Conservation (phyloP, 2,113 vertebrate species). For the Poeciliopsis retropinna region DNA sequence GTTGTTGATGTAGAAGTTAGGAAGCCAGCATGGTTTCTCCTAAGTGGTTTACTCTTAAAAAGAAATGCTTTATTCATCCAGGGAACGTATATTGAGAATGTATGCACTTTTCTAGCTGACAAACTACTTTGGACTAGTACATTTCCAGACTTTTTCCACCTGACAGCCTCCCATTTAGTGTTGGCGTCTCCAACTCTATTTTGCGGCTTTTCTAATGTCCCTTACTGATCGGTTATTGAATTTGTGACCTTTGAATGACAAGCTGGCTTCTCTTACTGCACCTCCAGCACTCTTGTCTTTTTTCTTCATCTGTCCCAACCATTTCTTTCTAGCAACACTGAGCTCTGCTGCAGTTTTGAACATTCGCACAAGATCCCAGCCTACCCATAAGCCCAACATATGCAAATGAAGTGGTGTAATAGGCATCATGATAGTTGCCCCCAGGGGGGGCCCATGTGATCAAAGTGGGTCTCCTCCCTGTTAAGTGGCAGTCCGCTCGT, state of each 20-base stretch:
- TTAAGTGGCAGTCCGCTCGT: constrained; percentile 81
- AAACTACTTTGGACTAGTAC: constrained; percentile 18
- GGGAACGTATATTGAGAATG: constrained; percentile 53
- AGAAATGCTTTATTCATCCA: constrained; percentile 28
- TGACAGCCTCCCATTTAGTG: not conserved
- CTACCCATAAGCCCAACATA: constrained; percentile 75
- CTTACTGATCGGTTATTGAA: constrained; percentile 35
- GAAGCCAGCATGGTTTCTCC: constrained; percentile 43
- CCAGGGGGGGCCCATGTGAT: constrained; percentile 75
- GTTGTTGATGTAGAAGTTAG: constrained; percentile 52
- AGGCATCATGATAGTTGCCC: constrained; percentile 74
- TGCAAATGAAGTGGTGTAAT: constrained; percentile 81
- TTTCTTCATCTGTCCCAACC: constrained; percentile 44
- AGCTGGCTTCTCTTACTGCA: constrained; percentile 28
- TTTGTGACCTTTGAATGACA: constrained; percentile 66
- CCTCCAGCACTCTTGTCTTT: constrained; percentile 46
- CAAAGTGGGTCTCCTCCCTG: constrained; percentile 83
- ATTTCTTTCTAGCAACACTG: constrained; percentile 58
- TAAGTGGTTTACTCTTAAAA: constrained; percentile 18
- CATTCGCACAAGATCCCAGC: constrained; percentile 70
- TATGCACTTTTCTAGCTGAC: constrained; percentile 43
- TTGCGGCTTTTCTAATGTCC: constrained; percentile 10
- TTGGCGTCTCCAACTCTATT: constrained; percentile 24
- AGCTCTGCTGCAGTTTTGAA: constrained; percentile 64
- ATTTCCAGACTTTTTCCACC: constrained; percentile 9